Evolutionary conservation across 2,797 vertebrate species (phyloP), one percentile per base, ranked within the genome.

Genomic region (Etheostoma nigrum): DNA sequence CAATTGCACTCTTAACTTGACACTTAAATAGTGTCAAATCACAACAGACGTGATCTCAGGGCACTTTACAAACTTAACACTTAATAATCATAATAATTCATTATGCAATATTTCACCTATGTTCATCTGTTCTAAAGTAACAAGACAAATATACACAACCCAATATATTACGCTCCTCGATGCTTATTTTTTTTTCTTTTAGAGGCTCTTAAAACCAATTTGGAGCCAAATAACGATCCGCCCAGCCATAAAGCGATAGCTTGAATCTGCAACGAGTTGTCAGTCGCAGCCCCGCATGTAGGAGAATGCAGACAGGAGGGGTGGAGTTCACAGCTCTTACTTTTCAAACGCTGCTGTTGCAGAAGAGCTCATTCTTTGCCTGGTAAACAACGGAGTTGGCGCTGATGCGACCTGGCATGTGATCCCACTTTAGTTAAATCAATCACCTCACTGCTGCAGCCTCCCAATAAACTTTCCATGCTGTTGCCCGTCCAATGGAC

Each of bases 321-420:
- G 94, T 88, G 94, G 94, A 94, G 94, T 94, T 95, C 84, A 74
- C 81, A 84, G 88, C 89, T 86, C 84, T 86, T 85, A 95, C 93
- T 95, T 95, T 93, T 83, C 86, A 58, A 72, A 76, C 80, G 85
- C 88, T 79, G 82, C 87, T 84, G 72, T 48, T 79, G 77, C 74
- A 88, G 70, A 72, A 76, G 63, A 88, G 88, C 88, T 89, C 89
- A 89, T 67, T 90, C 85, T 89, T 68, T 86, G 85, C 77, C 62
- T 58, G 82, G 45, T 49, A 69, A 84, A 81, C 48, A 55, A 79
- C 70, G 76, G 81, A 87, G 84, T 79, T 81, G 83, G 65, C 59
- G 58, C 61, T 65, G 79, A 72, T 64, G 78, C 75, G 62, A 88
- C 64, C 78, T 74, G 82, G 69, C 85, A 61, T 71, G 82, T 87